These are phyloP conservation scores for Virgularia gustaviana DNA, from an alignment of 92 coral and sea anemone species.

Conservation along the genomic window DNA sequence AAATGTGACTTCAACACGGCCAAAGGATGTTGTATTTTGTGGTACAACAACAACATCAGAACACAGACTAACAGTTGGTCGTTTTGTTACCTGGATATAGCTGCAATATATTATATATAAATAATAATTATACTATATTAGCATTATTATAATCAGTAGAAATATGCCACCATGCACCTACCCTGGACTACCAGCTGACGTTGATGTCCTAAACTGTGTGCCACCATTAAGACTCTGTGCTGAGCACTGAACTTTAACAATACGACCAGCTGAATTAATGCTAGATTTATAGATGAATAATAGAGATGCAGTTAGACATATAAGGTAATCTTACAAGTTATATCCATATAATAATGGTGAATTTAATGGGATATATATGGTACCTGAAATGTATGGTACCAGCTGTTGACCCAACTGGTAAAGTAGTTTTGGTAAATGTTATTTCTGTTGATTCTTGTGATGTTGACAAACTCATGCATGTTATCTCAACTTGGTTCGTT, in stretches of 20 bases:
- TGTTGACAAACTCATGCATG: conserved; percentile 53
- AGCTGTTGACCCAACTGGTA: conserved; percentile 51
- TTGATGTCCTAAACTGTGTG: conserved; percentile 59
- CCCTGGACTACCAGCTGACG: conserved; percentile 74
- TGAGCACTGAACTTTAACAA: conserved; percentile 70
- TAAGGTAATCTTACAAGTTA: not conserved
- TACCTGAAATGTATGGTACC: conserved; percentile 66
- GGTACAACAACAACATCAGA: conserved; percentile 65
- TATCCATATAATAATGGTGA: not conserved
- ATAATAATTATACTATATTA: not conserved
- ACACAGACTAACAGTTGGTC: conserved; percentile 73
- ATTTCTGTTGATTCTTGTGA: conserved; percentile 56
- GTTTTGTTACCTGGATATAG: conserved; percentile 59
- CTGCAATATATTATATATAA: conserved; percentile 45
- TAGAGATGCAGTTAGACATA: not conserved
- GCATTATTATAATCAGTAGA: not conserved
- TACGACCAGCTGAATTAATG: conserved; percentile 67
- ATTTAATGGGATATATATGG: not conserved
- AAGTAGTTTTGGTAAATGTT: conserved; percentile 53
- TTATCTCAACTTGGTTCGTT: conserved; percentile 43
- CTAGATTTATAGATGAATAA: conserved; percentile 41
- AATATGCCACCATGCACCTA: conserved; percentile 14
- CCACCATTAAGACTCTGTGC: conserved; percentile 65
- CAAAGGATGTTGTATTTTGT: conserved; percentile 35
- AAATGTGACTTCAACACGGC: conserved; percentile 63